These are phyloP conservation scores for Paramuricea clavata DNA, from an alignment of 92 coral and sea anemone species.

Conservation along the genomic window DNA sequence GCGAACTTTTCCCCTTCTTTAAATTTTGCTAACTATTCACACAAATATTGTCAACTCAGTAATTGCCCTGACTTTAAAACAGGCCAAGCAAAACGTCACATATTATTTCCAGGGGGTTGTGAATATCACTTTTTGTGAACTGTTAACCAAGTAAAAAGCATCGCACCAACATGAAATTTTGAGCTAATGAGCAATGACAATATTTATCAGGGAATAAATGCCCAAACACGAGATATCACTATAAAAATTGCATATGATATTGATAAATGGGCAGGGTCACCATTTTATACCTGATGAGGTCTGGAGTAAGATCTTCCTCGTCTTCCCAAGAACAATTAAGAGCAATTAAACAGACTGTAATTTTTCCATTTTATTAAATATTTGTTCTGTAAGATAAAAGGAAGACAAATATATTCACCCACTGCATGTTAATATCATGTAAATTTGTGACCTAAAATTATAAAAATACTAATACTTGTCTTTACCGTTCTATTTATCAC, in stretches of 20 bases:
- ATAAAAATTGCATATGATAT: not conserved
- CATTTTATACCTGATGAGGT: not conserved
- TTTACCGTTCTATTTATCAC: not conserved
- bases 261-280: not conserved
- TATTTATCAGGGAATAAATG: not conserved
- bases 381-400: not conserved
- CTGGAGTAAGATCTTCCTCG: constrained; percentile 27
- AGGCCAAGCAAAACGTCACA: not conserved
- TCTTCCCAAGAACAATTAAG: not conserved
- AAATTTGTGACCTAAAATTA: not conserved
- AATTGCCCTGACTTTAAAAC: not conserved
- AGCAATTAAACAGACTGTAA: not conserved
- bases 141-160: not conserved
- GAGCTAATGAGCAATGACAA: not conserved
- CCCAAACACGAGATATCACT: not conserved
- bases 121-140: no score
- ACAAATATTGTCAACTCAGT: not conserved
- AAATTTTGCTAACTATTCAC: not conserved
- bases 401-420: constrained; percentile 7
- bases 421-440: not conserved
- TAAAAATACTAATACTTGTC: not conserved
- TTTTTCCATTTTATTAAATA: constrained; percentile 7
- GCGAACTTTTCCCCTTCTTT: not conserved
- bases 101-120: not conserved
- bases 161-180: not conserved